Evolutionary conservation across 2,888 invertebrate genomes (phyloP).

Genomic region (Euclidia mi): DNA sequence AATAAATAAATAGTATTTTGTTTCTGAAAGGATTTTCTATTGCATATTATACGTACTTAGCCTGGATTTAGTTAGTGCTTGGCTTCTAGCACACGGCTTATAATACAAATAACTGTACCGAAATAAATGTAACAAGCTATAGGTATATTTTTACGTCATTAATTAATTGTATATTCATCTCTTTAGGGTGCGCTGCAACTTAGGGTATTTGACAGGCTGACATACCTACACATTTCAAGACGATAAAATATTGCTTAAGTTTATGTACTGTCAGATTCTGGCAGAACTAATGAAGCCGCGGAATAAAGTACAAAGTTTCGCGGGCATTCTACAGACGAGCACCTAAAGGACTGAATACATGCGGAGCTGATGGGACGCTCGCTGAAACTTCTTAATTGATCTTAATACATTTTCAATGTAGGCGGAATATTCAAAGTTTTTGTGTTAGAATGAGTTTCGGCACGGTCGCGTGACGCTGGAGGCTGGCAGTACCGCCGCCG

Average conservation of each 20-base stretch:
- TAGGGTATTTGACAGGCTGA: neutral
- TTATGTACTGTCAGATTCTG: slow-evolving; percentile 1
- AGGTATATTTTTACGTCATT: too few species aligned
- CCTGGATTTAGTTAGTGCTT: too few species aligned
- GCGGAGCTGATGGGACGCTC: neutral
- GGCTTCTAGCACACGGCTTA: too few species aligned
- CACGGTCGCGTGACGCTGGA: neutral
- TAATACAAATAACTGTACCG: too few species aligned
- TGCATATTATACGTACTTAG: too few species aligned
- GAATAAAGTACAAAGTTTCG: slow-evolving; percentile 11
- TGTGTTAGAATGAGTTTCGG: slow-evolving; percentile 21
- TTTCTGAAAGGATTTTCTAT: too few species aligned
- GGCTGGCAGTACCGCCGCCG: too few species aligned
- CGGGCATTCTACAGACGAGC: neutral
- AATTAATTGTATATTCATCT: too few species aligned
- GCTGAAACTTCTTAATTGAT: slow-evolving; percentile 42
- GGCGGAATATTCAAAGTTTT: slow-evolving; percentile 28
- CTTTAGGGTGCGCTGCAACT: too few species aligned
- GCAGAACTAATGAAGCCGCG: slow-evolving; percentile 3
- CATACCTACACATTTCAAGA: slow-evolving; percentile 35
- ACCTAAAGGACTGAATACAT: neutral
- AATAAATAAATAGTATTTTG: too few species aligned
- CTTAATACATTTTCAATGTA: slow-evolving; percentile 50
- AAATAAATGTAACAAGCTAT: too few species aligned
- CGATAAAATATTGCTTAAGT: neutral